Evolutionary conservation across 92 coral and sea anemone genomes (phyloP).

Genomic region (Hydrozoanthus gracilis): DNA sequence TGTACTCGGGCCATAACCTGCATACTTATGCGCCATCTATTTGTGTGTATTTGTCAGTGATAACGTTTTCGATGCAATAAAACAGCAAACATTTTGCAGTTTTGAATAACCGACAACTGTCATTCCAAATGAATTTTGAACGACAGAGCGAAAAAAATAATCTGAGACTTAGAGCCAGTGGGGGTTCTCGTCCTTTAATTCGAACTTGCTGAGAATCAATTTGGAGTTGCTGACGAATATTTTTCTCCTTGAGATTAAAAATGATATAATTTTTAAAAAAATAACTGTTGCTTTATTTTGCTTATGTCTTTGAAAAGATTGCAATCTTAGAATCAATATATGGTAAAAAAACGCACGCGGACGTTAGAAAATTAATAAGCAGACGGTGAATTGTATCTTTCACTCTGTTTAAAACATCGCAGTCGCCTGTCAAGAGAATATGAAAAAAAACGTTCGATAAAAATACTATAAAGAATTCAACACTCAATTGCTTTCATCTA

Average conservation of each 20-base stretch:
- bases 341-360: not conserved
- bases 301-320: slow-evolving; percentile 42
- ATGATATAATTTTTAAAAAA: slow-evolving; percentile 11
- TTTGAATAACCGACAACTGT: not conserved
- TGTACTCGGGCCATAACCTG: not conserved
- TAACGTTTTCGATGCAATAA: slow-evolving; percentile 34
- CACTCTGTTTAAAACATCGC: not conserved
- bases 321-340: slow-evolving; percentile 27
- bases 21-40: slow-evolving; percentile 5
- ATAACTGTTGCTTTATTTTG: slow-evolving; percentile 29
- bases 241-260: slow-evolving; percentile 14
- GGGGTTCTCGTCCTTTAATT: slow-evolving; percentile 30
- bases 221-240: slow-evolving; percentile 31
- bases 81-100: not conserved
- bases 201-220: slow-evolving; percentile 49
- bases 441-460: not conserved
- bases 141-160: slow-evolving; percentile 8
- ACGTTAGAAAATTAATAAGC: slow-evolving; percentile 22
- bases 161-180: not conserved
- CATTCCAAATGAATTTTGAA: slow-evolving; percentile 27
- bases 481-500: not conserved
- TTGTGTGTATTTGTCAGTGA: slow-evolving; percentile 5
- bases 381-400: not conserved
- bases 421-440: not conserved
- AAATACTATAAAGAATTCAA: not conserved